Conservation (phyloP, 2,113 vertebrate genomes). For the Malurus melanocephalus region DNA sequence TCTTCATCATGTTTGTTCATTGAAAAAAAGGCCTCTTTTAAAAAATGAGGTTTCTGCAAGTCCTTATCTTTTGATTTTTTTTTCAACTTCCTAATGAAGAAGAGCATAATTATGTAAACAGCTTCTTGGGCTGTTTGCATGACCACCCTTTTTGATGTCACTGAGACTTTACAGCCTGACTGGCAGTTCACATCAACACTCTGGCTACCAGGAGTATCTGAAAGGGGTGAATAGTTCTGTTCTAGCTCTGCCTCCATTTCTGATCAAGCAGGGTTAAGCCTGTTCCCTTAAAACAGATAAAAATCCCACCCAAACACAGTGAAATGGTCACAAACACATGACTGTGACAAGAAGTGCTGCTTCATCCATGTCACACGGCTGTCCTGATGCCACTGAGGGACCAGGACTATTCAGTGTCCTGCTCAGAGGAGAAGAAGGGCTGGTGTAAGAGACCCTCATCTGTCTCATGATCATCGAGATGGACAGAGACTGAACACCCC, state of each 20-base stretch:
- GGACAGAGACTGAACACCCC: too few relatives aligned
- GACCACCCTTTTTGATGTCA: not conserved
- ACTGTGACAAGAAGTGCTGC: not conserved
- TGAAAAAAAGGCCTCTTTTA: not conserved
- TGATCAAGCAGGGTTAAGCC: not conserved
- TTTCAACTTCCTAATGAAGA: not conserved
- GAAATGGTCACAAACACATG: not conserved
- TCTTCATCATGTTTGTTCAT: not conserved
- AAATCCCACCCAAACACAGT: not conserved
- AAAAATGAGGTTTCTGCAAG: rapidly evolving
- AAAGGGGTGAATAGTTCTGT: not conserved
- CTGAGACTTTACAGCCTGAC: not conserved
- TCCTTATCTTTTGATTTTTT: not conserved
- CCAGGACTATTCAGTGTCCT: not conserved
- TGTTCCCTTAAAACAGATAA: not conserved
- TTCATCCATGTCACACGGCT: not conserved
- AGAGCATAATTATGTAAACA: not conserved
- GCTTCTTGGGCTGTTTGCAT: not conserved
- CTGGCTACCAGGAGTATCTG: not conserved
- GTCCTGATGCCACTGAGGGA: not conserved
- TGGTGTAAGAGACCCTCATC: too few relatives aligned
- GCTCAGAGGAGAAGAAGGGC: not conserved
- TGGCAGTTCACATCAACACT: not conserved
- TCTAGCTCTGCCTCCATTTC: not conserved
- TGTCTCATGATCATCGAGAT: too few relatives aligned